Conservation (phyloP, 2,797 vertebrate species). For the Labroides dimidiatus region DNA sequence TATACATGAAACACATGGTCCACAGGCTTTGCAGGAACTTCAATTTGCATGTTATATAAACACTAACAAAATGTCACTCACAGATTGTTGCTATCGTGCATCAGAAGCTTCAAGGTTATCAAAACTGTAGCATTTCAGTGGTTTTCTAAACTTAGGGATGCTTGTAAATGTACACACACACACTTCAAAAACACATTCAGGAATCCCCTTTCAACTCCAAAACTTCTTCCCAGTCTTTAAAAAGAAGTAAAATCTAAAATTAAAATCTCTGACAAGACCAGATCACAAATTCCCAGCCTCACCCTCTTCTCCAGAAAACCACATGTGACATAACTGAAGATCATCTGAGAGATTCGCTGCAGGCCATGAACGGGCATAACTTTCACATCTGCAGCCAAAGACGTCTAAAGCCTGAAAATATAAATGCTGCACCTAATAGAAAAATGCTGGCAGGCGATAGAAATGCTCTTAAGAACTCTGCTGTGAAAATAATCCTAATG, state of each 20-base stretch:
- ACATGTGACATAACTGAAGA: slow-evolving; percentile 40
- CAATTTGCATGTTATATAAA: slow-evolving; percentile 13
- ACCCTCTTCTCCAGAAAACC: slow-evolving; percentile 37
- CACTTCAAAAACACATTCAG: slow-evolving; percentile 7
- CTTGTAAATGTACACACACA: background rate
- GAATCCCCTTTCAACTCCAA: background rate
- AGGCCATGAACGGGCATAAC: slow-evolving; percentile 53
- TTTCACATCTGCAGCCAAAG: slow-evolving; percentile 50
- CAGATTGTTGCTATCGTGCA: slow-evolving; percentile 6
- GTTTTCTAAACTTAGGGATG: background rate
- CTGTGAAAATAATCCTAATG: slow-evolving; percentile 17
- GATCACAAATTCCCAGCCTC: slow-evolving; percentile 48
- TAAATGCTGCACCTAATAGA: slow-evolving; percentile 24
- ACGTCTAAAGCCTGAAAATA: slow-evolving; percentile 29
- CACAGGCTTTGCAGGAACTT: slow-evolving; percentile 15
- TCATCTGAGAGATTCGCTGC: slow-evolving; percentile 34
- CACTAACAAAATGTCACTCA: slow-evolving; percentile 1
- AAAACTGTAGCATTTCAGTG: background rate
- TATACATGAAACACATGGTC: slow-evolving; percentile 64
- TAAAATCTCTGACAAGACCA: slow-evolving; percentile 33
- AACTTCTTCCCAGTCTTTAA: slow-evolving; percentile 26
- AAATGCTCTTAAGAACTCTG: slow-evolving; percentile 14
- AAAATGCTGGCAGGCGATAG: slow-evolving; percentile 4
- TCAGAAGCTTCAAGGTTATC: slow-evolving; percentile 6
- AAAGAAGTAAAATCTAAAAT: slow-evolving; percentile 36